phyloP scores from a whole-genome alignment of 2,888 invertebrate species.

The Helleia helle region DNA sequence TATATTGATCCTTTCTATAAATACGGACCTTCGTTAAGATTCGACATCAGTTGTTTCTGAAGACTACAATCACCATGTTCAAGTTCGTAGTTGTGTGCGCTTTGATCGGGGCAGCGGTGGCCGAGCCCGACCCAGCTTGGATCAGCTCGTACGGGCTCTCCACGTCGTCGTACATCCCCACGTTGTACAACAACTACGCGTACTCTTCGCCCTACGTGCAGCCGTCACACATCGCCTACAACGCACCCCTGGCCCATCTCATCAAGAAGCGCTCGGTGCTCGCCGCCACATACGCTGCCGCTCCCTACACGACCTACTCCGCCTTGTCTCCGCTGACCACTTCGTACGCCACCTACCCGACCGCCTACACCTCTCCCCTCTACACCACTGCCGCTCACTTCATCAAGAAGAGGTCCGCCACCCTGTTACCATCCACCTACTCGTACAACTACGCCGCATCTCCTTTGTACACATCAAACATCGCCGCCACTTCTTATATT shows the following conservation, averaged over 20 bases:
- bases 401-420: conserved; percentile 43
- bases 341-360: conserved; percentile 13
- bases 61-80: conserved; percentile 57
- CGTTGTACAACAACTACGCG: too few relatives aligned
- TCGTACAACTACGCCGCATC: conserved; percentile 1
- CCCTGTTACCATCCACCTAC: conserved; percentile 23
- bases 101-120: conserved; percentile 70
- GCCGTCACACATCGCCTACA: conserved; percentile 39
- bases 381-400: conserved; percentile 28
- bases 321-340: conserved; percentile 31
- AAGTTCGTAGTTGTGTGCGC: conserved; percentile 74
- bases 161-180: conserved; percentile 37
- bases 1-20: not conserved
- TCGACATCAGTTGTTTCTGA: conserved; percentile 44
- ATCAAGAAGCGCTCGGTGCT: conserved; percentile 35
- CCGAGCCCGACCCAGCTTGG: conserved; percentile 34
- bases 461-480: not conserved
- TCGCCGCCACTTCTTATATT: conserved; percentile 9
- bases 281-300: conserved; percentile 14
- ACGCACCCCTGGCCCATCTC: conserved; percentile 37
- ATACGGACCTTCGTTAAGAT: not conserved
- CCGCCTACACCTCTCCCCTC: conserved; percentile 19
- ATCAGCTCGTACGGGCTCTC: conserved; percentile 24
- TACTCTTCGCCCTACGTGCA: conserved; percentile 49
- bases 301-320: conserved; percentile 30